Evolutionary conservation across 2,888 invertebrate genomes (phyloP), one percentile per base, ranked within the genome.

Genomic region (Andrena hattorfiana): DNA sequence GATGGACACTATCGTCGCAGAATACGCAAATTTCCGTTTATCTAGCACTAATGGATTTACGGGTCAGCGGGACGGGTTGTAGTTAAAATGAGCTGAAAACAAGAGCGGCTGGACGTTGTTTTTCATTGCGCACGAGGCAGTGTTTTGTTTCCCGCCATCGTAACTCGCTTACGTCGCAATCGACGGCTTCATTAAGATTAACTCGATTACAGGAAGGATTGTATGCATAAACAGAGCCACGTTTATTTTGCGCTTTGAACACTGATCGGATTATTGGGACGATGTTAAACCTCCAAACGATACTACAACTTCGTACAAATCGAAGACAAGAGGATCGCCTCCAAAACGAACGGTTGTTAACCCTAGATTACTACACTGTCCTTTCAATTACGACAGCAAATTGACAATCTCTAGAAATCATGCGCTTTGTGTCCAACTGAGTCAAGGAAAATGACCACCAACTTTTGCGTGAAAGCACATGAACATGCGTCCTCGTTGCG

Each of bases 1-100:
- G 8, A 68, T n/a, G 32, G 4, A 67, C 2, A 56, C 54, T 56
- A 75, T 78, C 67, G 10, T 13, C 16, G 1, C 26, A 23, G 26
- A 48, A 16, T 48, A 23, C 49, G 59, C 64, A 72, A 74, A 78
- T 74, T 74, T 74, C 42, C 20, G 26, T 32, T 78, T 78, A 78
- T 78, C 74, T 35, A 5, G 26, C 20, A 42, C 42, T 67, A 77
- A 72, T 80, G 71, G 67, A 67, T 80, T 80, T 56, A 49, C 66
- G 71, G 71, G 71, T 77, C 49, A 77, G 30, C 23, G 32, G 23
- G 13, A n/a, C 13, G 23, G 30, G 49, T 32, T 42, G 49, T 60
- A 72, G 63, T 72, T 72, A 72, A 68, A 35, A 8, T 20, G 4
- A 20, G 51, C 20, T 49, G 54, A 69, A 75, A 68, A 69, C 54